A percentile compares a stretch with the other conserved stretches of the same genome.
These are phyloP conservation scores for Melierax canorus DNA, from an alignment of 2,113 vertebrate species.

Conservation along the genomic window DNA sequence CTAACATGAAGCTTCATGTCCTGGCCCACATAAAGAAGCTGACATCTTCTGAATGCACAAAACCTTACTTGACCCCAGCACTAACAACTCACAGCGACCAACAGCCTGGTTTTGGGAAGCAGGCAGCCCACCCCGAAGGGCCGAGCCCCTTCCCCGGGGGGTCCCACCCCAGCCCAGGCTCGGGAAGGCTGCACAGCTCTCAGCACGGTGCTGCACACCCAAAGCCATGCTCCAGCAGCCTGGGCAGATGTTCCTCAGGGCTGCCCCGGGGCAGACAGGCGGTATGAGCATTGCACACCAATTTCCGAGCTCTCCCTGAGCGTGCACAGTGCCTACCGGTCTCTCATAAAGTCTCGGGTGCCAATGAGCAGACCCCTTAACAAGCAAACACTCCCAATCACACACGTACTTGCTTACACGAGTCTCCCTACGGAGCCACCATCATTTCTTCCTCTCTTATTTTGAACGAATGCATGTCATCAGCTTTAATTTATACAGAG, in stretches of 20 bases:
- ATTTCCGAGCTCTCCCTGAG: background rate
- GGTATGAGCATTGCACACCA: background rate
- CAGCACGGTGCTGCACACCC: background rate
- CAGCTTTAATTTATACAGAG: background rate
- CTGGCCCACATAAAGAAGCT: background rate
- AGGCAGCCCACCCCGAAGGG: background rate
- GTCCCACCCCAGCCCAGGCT: background rate
- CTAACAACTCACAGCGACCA: background rate
- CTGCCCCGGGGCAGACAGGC: background rate
- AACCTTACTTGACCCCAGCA: background rate
- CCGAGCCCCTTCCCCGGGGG: accelerated
- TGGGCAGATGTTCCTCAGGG: background rate
- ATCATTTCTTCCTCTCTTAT: background rate
- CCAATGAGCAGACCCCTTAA: background rate
- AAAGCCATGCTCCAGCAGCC: background rate
- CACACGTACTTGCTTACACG: background rate
- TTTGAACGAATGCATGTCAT: background rate
- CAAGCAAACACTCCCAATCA: background rate
- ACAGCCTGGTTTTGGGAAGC: background rate
- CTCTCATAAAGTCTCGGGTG: background rate
- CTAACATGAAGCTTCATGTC: background rate
- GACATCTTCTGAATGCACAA: background rate
- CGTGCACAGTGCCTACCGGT: background rate
- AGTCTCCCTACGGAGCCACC: background rate
- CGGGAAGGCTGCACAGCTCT: accelerated